phyloP scores from a whole-genome alignment of 2,797 vertebrate genomes.

The Tadarida brasiliensis region DNA sequence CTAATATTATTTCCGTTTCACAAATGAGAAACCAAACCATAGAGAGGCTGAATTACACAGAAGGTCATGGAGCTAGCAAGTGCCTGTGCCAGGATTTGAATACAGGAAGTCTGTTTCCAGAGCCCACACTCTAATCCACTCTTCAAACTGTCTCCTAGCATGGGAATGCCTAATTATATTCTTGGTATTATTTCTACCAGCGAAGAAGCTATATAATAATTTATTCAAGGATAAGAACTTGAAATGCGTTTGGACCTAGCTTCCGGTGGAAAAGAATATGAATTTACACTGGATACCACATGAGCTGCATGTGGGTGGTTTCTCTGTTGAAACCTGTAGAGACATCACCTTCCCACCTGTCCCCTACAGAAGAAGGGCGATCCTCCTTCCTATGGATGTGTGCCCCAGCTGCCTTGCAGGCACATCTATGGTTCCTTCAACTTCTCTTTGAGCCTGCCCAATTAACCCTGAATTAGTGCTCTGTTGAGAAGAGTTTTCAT shows the following conservation, averaged over 20 bases:
- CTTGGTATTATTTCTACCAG: neutral
- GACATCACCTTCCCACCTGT: neutral
- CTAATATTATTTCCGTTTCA: neutral
- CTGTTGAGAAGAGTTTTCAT: conserved; percentile 35
- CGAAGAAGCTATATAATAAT: neutral
- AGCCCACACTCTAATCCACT: neutral
- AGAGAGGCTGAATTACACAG: neutral
- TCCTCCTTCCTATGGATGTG: neutral
- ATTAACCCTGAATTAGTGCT: neutral
- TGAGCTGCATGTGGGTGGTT: neutral
- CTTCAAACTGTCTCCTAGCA: neutral
- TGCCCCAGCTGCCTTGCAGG: neutral
- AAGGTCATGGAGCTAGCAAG: neutral
- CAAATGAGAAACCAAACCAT: neutral
- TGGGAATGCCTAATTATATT: neutral
- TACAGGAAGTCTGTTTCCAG: neutral
- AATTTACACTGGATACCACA: neutral
- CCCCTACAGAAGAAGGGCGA: neutral
- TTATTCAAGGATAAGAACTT: neutral
- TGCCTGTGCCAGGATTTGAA: neutral
- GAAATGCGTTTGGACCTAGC: conserved; percentile 17
- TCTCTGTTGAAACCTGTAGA: conserved; percentile 17
- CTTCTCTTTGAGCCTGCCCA: neutral
- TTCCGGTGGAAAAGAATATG: neutral
- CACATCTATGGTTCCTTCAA: neutral